phyloP scores from a whole-genome alignment of 2,113 vertebrate genomes.

The Paracanthobrama guichenoti region DNA sequence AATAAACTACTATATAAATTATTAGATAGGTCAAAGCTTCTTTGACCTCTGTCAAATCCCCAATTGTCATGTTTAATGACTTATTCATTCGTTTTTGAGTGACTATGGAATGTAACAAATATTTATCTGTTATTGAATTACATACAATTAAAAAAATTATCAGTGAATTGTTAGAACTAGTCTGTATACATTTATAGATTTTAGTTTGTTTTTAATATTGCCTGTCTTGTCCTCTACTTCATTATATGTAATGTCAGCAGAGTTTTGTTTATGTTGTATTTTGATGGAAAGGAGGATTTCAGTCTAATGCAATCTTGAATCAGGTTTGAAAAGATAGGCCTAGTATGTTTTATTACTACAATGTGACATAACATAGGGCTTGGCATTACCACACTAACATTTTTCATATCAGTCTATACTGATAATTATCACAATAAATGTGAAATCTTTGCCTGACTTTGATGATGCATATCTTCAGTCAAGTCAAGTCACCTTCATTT shows the following conservation, averaged over 20 bases:
- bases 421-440: not conserved
- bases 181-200: not conserved
- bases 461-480: too few relatives aligned
- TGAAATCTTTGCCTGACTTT: too few relatives aligned
- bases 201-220: not conserved
- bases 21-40: too few relatives aligned
- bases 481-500: too few relatives aligned
- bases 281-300: slow-evolving; percentile 1
- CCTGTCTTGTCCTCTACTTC: not conserved
- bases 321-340: not conserved
- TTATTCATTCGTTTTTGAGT: not conserved
- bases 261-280: not conserved
- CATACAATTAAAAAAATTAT: not conserved
- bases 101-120: not conserved
- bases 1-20: too few relatives aligned
- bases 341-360: slow-evolving; percentile 16
- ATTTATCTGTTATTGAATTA: not conserved
- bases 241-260: slow-evolving; percentile 16
- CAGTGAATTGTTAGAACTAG: not conserved
- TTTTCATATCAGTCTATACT: too few relatives aligned
- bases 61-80: not conserved
- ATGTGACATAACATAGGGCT: not conserved
- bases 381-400: too few relatives aligned
- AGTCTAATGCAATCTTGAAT: not conserved
- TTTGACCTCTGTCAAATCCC: not conserved